Evolutionary conservation across 2,113 vertebrate species (phyloP), one percentile per base, ranked within the genome.

Genomic region (Hylia prasina): DNA sequence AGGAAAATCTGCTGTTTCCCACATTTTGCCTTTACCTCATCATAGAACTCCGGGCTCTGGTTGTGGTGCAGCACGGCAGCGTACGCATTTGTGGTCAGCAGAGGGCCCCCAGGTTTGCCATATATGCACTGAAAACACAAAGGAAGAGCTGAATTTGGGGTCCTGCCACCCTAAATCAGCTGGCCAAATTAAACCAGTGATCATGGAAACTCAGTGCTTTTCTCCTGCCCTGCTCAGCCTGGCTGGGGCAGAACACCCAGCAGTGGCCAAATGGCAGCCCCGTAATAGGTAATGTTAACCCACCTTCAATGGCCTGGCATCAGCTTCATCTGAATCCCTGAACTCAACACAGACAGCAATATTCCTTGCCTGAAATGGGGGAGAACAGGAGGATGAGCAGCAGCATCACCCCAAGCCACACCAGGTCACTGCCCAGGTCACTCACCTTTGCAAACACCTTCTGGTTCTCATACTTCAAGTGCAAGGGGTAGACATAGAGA

Each of bases 401-500:
- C 47, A 91, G 54, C 50, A 78, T 21, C 56, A 50, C 4, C 39
- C n/a, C 3, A 4, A 42, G 15, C 31, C 57, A 45, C 1, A 4
- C 21, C 2, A 66, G 73, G 6, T 64, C 35, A 48, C 24, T 66
- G 97, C 33, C 40, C 30, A 5, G 35, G 37, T 19, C 3, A 19
- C 97, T 71, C 97, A 99, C 99, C 98, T 99, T 99, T 20, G 99
- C 99, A 98, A 99, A 99, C 57, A 98, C 98, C 96, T 99, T 99
- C 98, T 99, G 99, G 98, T 98, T 98, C 95, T 99, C 99, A 2
- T 99, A 99, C 95, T 99, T 99, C 94, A 99, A 97, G 92, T 99
- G 99, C 96, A 98, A 90, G 8, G 99, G 99, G 95, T 99, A 99
- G 77, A 99, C 78, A 4, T 99, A 99, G 56, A 99, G 98, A 53